A percentile compares a stretch with the other conserved stretches of the same genome.
These are phyloP conservation scores for Malacoraja senta DNA, from an alignment of 2,797 vertebrate genomes.

Conservation along the genomic window DNA sequence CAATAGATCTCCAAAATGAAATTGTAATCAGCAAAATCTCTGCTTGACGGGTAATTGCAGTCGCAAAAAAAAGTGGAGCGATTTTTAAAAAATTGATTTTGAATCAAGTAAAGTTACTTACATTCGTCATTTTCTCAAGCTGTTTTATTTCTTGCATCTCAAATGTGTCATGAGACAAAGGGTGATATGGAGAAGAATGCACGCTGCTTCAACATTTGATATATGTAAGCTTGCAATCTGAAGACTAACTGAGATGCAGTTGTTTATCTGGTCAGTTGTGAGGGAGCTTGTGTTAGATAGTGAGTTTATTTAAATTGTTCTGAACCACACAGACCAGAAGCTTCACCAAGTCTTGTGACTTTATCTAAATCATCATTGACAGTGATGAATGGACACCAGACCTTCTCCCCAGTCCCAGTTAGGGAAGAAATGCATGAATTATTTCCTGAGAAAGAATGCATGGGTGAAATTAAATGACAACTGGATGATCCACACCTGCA, in stretches of 20 bases:
- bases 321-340: not conserved
- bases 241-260: not conserved
- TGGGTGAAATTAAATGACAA: not conserved
- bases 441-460: not conserved
- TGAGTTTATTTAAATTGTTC: not conserved
- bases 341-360: not conserved
- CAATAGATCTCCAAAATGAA: not conserved
- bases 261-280: too few relatives aligned
- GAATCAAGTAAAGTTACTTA: slow-evolving; percentile 24
- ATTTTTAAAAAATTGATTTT: slow-evolving; percentile 25
- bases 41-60: slow-evolving; percentile 9
- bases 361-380: not conserved
- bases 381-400: too few relatives aligned
- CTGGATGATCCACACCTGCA: not conserved
- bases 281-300: too few relatives aligned
- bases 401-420: not conserved
- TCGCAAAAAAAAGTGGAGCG: not conserved
- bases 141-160: slow-evolving; percentile 22
- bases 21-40: not conserved
- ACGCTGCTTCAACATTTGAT: not conserved
- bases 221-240: not conserved
- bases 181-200: not conserved
- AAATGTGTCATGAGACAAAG: not conserved
- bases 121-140: not conserved
- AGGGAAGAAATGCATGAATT: too few relatives aligned